Evolutionary conservation across 2,797 vertebrate species (phyloP).

Genomic region (Phalloptychus januarius): DNA sequence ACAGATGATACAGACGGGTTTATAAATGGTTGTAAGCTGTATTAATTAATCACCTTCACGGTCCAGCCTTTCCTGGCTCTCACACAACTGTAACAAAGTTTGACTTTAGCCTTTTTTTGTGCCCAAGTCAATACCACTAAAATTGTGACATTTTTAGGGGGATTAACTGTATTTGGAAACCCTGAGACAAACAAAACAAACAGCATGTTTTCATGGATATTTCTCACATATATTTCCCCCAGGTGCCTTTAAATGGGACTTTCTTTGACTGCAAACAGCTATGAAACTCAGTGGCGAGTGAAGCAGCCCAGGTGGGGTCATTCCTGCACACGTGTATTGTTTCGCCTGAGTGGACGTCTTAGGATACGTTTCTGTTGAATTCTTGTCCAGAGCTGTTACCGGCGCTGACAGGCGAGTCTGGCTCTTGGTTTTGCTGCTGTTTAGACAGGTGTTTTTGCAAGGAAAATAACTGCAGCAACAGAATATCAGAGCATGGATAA

Average conservation of each 20-base stretch:
- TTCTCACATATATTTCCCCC: slow-evolving; percentile 15
- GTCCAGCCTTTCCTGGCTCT: slow-evolving; percentile 59
- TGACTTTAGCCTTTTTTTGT: slow-evolving; percentile 38
- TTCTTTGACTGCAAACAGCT: slow-evolving; percentile 37
- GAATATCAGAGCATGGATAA: slow-evolving; percentile 70
- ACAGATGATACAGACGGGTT: slow-evolving; percentile 76
- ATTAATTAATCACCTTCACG: slow-evolving; percentile 77
- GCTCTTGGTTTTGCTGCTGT: slow-evolving; percentile 81
- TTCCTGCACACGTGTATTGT: slow-evolving; percentile 74
- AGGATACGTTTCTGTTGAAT: slow-evolving; percentile 70
- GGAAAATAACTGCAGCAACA: slow-evolving; percentile 80
- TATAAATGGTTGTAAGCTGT: slow-evolving; percentile 73
- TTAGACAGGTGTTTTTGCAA: slow-evolving; percentile 86
- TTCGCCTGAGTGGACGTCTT: slow-evolving; percentile 69
- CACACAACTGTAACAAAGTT: slow-evolving; percentile 52
- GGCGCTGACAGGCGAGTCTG: slow-evolving; percentile 76
- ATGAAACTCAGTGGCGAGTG: slow-evolving; percentile 23
- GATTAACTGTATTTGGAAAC: slow-evolving; percentile 59
- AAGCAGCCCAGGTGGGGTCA: slow-evolving; percentile 68
- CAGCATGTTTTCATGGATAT: slow-evolving; percentile 29
- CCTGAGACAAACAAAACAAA: slow-evolving; percentile 43
- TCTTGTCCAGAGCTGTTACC: slow-evolving; percentile 77
- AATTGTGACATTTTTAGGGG: slow-evolving; percentile 28
- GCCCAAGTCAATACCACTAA: slow-evolving; percentile 44
- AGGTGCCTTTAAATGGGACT: slow-evolving; percentile 43